Conservation (phyloP, 2,888 invertebrate species). For the Neelides folsomi region DNA sequence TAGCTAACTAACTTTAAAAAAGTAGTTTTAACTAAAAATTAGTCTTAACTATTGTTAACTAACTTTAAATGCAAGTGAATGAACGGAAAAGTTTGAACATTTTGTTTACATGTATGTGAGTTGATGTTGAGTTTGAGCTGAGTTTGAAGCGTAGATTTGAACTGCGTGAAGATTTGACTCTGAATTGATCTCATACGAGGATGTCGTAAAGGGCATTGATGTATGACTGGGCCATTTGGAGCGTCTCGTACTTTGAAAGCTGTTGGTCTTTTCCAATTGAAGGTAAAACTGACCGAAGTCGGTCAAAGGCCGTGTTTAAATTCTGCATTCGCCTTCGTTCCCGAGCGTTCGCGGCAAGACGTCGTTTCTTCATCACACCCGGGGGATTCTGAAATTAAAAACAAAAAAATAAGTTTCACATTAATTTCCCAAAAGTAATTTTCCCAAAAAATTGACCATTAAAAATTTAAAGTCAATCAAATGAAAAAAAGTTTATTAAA, state of each 20-base stretch:
- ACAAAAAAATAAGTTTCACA: too few species aligned
- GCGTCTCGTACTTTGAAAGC: conserved; percentile 85
- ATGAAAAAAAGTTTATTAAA: not conserved
- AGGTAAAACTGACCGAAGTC: conserved; percentile 78
- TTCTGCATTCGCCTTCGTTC: conserved; percentile 88
- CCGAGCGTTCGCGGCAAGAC: conserved; percentile 82
- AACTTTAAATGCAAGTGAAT: too few species aligned
- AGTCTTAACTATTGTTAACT: too few species aligned
- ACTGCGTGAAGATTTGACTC: too few species aligned
- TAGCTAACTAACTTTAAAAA: too few species aligned
- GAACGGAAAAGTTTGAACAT: too few species aligned
- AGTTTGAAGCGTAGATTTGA: too few species aligned
- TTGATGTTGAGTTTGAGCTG: too few species aligned
- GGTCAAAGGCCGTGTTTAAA: conserved; percentile 83
- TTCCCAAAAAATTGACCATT: not conserved
- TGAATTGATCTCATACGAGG: conserved; percentile 36
- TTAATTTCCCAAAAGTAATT: too few species aligned
- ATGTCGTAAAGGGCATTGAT: conserved; percentile 80
- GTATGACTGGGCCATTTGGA: conserved; percentile 95
- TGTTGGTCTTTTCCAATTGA: conserved; percentile 81
- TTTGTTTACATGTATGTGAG: too few species aligned
- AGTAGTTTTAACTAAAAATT: too few species aligned
- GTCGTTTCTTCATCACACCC: conserved; percentile 62
- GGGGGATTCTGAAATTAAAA: conserved; percentile 50
- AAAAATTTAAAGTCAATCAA: not conserved